Conservation (phyloP, 1,140 invertebrate genomes). For the Telenomus remus region DNA sequence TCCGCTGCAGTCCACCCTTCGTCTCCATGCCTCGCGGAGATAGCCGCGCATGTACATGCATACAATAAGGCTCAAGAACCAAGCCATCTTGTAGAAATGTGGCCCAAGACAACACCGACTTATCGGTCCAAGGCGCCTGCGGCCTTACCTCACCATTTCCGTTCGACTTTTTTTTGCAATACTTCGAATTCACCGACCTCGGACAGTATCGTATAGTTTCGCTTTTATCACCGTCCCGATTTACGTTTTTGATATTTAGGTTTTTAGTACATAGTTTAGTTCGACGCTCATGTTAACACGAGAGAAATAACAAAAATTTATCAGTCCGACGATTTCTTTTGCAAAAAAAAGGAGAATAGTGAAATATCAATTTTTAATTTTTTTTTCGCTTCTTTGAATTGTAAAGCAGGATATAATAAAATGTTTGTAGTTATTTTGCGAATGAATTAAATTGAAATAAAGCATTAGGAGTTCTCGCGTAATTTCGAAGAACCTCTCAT, state of each 20-base stretch:
- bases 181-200: slow-evolving; percentile 17
- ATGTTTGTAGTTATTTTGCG: background rate
- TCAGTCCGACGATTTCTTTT: too few relatives aligned
- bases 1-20: slow-evolving; percentile 24
- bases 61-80: slow-evolving; percentile 63
- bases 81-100: slow-evolving; percentile 60
- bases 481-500: slow-evolving; percentile 1
- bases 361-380: too few relatives aligned
- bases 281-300: background rate
- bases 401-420: background rate
- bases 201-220: slow-evolving; percentile 4
- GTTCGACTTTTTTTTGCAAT: slow-evolving; percentile 26
- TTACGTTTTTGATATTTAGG: slow-evolving; percentile 3
- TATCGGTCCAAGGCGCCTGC: slow-evolving; percentile 60
- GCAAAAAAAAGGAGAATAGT: too few relatives aligned
- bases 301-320: too few relatives aligned
- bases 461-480: background rate
- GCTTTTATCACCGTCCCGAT: slow-evolving; percentile 13
- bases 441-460: background rate
- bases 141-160: slow-evolving; percentile 18
- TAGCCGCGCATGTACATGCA: slow-evolving; percentile 41
- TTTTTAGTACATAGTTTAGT: background rate
- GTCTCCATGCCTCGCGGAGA: slow-evolving; percentile 51
- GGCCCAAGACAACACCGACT: slow-evolving; percentile 64
- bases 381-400: too few relatives aligned